These are phyloP conservation scores for Drosophila meridiana DNA, from an alignment of 2,888 invertebrate species.

Conservation along the genomic window DNA sequence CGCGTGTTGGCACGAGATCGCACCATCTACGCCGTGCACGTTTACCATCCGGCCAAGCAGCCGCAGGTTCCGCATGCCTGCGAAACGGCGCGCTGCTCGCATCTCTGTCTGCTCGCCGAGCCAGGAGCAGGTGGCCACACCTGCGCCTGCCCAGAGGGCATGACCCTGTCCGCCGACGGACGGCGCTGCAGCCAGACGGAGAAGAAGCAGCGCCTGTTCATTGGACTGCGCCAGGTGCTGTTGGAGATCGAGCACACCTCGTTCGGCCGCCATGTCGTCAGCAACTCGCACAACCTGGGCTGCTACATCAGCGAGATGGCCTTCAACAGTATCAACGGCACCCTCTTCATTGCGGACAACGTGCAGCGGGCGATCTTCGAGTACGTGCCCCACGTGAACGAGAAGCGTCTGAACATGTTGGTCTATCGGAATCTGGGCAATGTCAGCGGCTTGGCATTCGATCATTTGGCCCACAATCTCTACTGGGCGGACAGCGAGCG, in stretches of 20 bases:
- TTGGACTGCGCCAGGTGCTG: conserved; percentile 87
- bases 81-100: conserved; percentile 88
- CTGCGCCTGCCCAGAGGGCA: conserved; percentile 92
- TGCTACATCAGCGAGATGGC: conserved; percentile 88
- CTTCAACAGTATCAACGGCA: conserved; percentile 87
- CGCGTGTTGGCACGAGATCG: conserved; percentile 86
- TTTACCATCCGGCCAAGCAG: conserved; percentile 90
- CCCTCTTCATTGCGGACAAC: conserved; percentile 86
- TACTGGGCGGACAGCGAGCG: conserved; percentile 90
- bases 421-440: conserved; percentile 85
- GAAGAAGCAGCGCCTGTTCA: conserved; percentile 81
- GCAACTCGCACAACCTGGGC: conserved; percentile 85
- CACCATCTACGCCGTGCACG: conserved; percentile 87
- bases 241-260: conserved; percentile 88
- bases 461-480: conserved; percentile 89
- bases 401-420: conserved; percentile 64
- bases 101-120: conserved; percentile 91
- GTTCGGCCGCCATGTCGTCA: conserved; percentile 88
- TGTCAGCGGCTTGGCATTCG: conserved; percentile 88
- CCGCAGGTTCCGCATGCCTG: conserved; percentile 88
- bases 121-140: conserved; percentile 85
- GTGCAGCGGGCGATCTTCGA: conserved; percentile 85
- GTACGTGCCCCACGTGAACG: conserved; percentile 74
- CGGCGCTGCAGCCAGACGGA: conserved; percentile 87
- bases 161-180: conserved; percentile 86